phyloP scores from a whole-genome alignment of 2,888 invertebrate species.

The Drosophila neonasuta region DNA sequence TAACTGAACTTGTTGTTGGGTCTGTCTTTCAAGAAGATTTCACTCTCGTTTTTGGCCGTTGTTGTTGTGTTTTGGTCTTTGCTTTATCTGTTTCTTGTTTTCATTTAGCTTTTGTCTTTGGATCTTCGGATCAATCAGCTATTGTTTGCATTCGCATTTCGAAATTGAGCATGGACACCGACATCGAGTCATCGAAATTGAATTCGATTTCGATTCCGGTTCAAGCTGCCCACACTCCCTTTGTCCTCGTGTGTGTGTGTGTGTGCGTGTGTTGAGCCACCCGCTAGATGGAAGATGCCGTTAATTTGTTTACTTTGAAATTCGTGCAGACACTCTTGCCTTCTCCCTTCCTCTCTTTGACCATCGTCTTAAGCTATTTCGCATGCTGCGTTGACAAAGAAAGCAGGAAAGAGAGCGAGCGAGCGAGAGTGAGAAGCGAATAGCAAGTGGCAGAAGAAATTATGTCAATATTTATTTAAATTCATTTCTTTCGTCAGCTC shows the following conservation, averaged over 20 bases:
- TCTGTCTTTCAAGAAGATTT: conserved; percentile 51
- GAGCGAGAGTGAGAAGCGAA: conserved; percentile 19
- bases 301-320: conserved; percentile 65
- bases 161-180: not conserved
- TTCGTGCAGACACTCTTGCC: conserved; percentile 32
- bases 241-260: not conserved
- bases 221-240: conserved; percentile 6
- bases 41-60: conserved; percentile 69
- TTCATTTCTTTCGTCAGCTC: conserved; percentile 68
- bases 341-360: not conserved
- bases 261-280: not conserved
- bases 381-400: conserved; percentile 19
- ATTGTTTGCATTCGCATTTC: conserved; percentile 46
- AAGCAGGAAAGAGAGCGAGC: conserved; percentile 20
- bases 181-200: not conserved
- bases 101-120: conserved; percentile 26
- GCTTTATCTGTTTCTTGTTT: conserved; percentile 11
- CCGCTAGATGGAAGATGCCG: conserved; percentile 30
- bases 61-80: conserved; percentile 17
- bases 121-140: conserved; percentile 12
- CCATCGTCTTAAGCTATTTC: conserved; percentile 9
- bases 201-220: conserved; percentile 21
- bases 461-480: conserved; percentile 77
- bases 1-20: conserved; percentile 48
- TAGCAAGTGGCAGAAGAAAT: conserved; percentile 56